Conservation (phyloP, 2,797 vertebrate genomes). For the Gambelia wislizenii region DNA sequence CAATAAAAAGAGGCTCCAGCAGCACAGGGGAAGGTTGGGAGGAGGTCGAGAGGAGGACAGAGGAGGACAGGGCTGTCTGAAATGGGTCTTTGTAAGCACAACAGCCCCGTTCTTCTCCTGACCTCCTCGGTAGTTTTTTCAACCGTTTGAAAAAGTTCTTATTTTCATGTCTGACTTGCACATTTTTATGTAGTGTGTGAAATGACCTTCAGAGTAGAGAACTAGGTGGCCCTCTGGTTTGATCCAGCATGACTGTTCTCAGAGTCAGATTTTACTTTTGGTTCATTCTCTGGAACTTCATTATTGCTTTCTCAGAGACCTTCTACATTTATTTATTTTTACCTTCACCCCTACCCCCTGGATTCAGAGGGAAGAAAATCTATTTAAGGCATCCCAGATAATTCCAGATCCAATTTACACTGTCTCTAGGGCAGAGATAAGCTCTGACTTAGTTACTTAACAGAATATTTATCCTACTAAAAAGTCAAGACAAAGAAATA, state of each 20-base stretch:
- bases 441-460: conserved; percentile 45
- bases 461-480: conserved; percentile 9
- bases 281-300: neutral
- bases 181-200: neutral
- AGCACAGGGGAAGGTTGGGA: too few relatives aligned
- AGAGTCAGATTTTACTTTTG: neutral
- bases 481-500: conserved; percentile 41
- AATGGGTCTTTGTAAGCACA: too few relatives aligned
- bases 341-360: conserved; percentile 46
- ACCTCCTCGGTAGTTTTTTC: too few relatives aligned
- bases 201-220: neutral
- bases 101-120: too few relatives aligned
- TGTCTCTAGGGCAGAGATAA: conserved; percentile 38
- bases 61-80: too few relatives aligned
- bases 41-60: too few relatives aligned
- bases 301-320: conserved; percentile 41
- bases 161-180: neutral
- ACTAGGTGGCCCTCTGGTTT: neutral
- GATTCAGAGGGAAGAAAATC: neutral
- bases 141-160: too few relatives aligned
- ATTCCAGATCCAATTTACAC: conserved; percentile 58
- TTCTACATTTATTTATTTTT: conserved; percentile 61
- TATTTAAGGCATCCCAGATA: conserved; percentile 51
- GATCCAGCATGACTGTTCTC: neutral
- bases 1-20: too few relatives aligned